A percentile compares a stretch with the other conserved stretches of the same genome.
These are phyloP conservation scores for Etia nguti DNA, from an alignment of 2,113 vertebrate genomes.

Conservation along the genomic window DNA sequence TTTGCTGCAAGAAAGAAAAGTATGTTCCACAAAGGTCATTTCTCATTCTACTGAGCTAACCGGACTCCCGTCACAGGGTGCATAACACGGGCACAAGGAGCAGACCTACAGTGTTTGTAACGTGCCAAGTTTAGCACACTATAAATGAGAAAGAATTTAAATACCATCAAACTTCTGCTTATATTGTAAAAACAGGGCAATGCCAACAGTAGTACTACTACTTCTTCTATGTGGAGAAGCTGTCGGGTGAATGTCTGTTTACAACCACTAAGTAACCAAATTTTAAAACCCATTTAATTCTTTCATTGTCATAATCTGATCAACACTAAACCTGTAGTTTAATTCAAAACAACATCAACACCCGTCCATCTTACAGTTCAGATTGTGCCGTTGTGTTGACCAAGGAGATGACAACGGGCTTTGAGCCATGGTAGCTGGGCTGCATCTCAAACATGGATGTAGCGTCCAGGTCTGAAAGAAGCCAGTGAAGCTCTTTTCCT, in stretches of 20 bases:
- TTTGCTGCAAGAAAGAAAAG: background rate
- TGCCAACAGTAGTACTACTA: background rate
- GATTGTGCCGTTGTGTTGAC: background rate
- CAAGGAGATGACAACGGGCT: background rate
- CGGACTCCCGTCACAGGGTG: background rate
- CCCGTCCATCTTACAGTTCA: rapidly evolving
- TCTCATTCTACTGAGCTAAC: rapidly evolving
- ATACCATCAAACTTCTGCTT: background rate
- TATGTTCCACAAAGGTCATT: background rate
- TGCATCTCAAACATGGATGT: background rate
- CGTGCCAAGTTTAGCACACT: background rate
- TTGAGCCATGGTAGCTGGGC: background rate
- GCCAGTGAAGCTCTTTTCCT: background rate
- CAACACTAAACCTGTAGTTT: background rate
- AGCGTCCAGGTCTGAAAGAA: background rate
- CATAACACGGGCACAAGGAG: background rate
- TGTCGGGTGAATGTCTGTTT: background rate
- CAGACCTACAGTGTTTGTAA: background rate
- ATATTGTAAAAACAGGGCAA: background rate
- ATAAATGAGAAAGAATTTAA: background rate
- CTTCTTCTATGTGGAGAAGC: rapidly evolving
- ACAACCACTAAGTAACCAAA: background rate
- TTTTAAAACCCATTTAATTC: background rate
- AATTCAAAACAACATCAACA: rapidly evolving
- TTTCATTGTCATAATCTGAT: rapidly evolving